Evolutionary conservation across 2,797 vertebrate species (phyloP).

Genomic region (Lindbergichthys nudifrons): DNA sequence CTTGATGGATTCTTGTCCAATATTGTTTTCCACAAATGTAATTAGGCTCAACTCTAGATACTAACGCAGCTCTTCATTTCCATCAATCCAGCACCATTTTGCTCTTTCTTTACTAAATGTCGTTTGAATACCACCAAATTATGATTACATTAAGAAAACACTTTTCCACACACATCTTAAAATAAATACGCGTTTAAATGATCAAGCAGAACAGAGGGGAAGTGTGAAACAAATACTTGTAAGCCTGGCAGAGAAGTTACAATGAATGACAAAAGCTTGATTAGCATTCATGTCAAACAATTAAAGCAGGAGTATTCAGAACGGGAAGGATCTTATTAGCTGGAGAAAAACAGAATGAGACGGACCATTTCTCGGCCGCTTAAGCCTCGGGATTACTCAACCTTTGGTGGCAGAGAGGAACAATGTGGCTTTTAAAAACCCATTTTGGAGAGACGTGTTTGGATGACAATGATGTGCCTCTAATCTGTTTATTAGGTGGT

Average conservation of each 20-base stretch:
- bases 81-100: conserved; percentile 25
- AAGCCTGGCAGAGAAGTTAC: conserved; percentile 50
- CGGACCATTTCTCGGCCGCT: conserved; percentile 67
- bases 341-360: conserved; percentile 67
- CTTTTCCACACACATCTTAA: background rate
- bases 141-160: conserved; percentile 4
- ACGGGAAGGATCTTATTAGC: conserved; percentile 77
- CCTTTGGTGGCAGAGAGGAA: conserved; percentile 74
- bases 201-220: conserved; percentile 1
- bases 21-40: conserved; percentile 66
- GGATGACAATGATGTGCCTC: conserved; percentile 74
- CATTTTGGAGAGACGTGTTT: conserved; percentile 71
- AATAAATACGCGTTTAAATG: background rate
- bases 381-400: conserved; percentile 77
- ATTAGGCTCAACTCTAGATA: conserved; percentile 53
- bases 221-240: conserved; percentile 50
- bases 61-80: conserved; percentile 46
- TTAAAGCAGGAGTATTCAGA: conserved; percentile 73
- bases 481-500: conserved; percentile 81
- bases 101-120: conserved; percentile 32
- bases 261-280: conserved; percentile 69
- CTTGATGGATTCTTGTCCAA: conserved; percentile 71
- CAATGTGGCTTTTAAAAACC: conserved; percentile 78
- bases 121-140: conserved; percentile 22
- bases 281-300: conserved; percentile 74